Evolutionary conservation across 2,797 vertebrate species (phyloP).

Genomic region (Jordanella pulchra): DNA sequence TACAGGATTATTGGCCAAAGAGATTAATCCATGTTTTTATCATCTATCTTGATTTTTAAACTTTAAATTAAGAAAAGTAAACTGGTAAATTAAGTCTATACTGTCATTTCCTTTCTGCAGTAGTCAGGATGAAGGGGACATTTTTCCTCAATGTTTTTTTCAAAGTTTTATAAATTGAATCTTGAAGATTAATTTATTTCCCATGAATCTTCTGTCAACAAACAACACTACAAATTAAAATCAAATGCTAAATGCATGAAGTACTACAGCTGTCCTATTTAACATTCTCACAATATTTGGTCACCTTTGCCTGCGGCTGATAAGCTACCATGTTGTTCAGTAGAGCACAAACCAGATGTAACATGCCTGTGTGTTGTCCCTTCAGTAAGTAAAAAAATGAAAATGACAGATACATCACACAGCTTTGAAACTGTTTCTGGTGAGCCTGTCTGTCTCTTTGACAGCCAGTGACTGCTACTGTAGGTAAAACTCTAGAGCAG

Average conservation of each 20-base stretch:
- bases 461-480: constrained; percentile 55
- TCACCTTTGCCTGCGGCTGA: constrained; percentile 28
- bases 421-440: constrained; percentile 45
- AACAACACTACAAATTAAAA: no score
- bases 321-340: constrained; percentile 13
- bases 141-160: not conserved
- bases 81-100: not conserved
- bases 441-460: constrained; percentile 62
- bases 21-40: no score
- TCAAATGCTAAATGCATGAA: not conserved
- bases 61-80: not conserved
- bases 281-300: constrained; percentile 1
- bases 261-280: not conserved
- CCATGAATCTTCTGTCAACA: not conserved
- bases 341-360: constrained; percentile 41
- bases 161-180: not conserved
- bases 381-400: constrained; percentile 54
- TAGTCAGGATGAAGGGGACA: not conserved
- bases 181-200: not conserved
- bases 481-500: constrained; percentile 38
- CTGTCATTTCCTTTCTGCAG: not conserved
- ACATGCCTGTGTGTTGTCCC: constrained; percentile 47
- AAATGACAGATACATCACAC: constrained; percentile 49
- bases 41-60: no score
- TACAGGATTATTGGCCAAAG: no score